Percentiles rank a stretch among this genome's conserved stretches.
These are phyloP conservation scores for Morpho deidamia DNA, from an alignment of 2,888 invertebrate species.

Conservation along the genomic window DNA sequence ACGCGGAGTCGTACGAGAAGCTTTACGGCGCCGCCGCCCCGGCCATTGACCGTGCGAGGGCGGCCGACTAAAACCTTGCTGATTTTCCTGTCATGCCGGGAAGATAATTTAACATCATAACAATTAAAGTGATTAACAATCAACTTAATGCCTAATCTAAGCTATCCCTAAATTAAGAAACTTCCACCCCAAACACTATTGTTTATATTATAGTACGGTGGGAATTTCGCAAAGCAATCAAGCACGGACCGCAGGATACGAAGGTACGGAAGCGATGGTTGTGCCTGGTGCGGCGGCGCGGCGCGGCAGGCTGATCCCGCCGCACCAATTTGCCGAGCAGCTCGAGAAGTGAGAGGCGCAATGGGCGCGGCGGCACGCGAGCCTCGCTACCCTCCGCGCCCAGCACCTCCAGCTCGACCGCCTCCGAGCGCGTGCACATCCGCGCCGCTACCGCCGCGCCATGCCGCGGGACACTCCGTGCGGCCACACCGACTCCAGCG, in stretches of 20 bases:
- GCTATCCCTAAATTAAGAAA: not conserved
- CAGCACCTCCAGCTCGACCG: conserved; percentile 88
- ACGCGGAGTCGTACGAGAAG: conserved; percentile 50
- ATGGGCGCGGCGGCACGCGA: conserved; percentile 84
- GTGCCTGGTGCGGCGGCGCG: conserved; percentile 67
- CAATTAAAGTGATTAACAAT: not conserved
- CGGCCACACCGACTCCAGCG: conserved; percentile 30
- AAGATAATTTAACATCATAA: conserved; percentile 2
- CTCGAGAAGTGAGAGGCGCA: conserved; percentile 82
- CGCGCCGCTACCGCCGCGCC: conserved; percentile 84
- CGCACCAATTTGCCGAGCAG: conserved; percentile 81
- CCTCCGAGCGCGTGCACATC: conserved; percentile 89
- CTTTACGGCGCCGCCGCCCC: conserved; percentile 51
- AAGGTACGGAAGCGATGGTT: conserved; percentile 77
- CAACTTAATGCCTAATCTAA: not conserved
- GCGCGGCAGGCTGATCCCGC: conserved; percentile 67
- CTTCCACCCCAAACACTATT: no score
- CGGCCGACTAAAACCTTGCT: conserved; percentile 60
- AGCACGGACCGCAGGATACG: conserved; percentile 68
- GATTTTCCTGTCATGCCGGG: conserved; percentile 35
- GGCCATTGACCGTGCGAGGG: conserved; percentile 70
- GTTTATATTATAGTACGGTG: no score
- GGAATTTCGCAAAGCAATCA: not conserved
- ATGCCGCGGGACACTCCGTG: conserved; percentile 81
- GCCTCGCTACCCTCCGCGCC: conserved; percentile 86